Base-by-base conservation (phyloP, 2,797 vertebrate species). In the Catharus ustulatus region DNA sequence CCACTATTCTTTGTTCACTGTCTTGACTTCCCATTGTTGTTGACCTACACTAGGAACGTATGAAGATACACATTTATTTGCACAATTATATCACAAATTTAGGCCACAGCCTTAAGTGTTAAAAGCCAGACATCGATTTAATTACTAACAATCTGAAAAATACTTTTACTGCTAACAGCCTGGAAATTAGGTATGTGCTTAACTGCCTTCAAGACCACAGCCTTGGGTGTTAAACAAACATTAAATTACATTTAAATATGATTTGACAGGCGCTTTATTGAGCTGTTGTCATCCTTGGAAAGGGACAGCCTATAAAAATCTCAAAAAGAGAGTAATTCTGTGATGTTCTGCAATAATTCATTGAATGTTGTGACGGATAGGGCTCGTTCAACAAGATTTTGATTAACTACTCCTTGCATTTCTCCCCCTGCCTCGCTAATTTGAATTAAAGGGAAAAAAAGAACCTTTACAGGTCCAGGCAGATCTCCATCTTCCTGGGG, bases 101-200 rank as follows among this genome's bases (percentile, higher is more conserved):
- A 88, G 63, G 89, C 52, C 51, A 89, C 2, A 3, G 59, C 59
- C 32, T 59, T 59, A 82, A 84, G 18, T 18, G 26, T 82, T 84
- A 84, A 92, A 67, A 67, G 21, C 8, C 63, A 75, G 81, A 30
- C 32, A 86, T 15, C 0, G 7, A 82, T 87, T 87, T 93, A 59
- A 93, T 78, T 73, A 73, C 55, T 27, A 73, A 72, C 73, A 95
- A 77, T 51, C 32, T 5, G 29, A 55, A 64, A 84, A 92, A 95
- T 43, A 77, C 74, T 93, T 85, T 48, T 72, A 67, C 61, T 72
- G 66, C 54, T 69, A 92, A 49, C 55, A 88, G 73, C 34, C 36
- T 81, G 45, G 38, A 59, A 95, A 90, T 71, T 29, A 78, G 40
- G 38, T 43, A 36, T 17, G 36, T 43, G 72, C 29, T 82, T 61